Conservation (phyloP, 2,113 vertebrate genomes). For the Rafetus swinhoei region DNA sequence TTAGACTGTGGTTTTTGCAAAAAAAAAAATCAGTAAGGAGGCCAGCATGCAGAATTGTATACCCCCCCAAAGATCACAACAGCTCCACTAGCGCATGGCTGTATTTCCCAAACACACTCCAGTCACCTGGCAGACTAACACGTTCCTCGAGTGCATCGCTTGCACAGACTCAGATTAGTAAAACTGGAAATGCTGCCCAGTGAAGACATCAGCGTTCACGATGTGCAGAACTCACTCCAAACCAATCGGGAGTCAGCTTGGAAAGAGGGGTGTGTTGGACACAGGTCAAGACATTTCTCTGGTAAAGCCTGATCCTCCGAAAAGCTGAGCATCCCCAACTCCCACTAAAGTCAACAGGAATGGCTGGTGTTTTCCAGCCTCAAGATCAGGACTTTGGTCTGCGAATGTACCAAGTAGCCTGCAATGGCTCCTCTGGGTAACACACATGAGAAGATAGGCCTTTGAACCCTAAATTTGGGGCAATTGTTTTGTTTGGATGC, state of each 20-base stretch:
- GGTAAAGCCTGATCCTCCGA: not conserved
- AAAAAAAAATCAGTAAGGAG: no score
- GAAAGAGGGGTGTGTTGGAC: not conserved
- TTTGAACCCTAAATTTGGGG: slow-evolving; percentile 39
- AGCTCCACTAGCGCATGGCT: not conserved
- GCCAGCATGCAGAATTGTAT: not conserved
- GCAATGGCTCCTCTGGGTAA: slow-evolving; percentile 18
- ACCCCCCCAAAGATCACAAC: not conserved
- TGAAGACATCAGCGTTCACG: not conserved
- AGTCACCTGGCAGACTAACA: not conserved
- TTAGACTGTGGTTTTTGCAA: not conserved
- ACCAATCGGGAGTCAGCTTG: not conserved
- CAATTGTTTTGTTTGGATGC: slow-evolving; percentile 25
- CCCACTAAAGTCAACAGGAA: not conserved
- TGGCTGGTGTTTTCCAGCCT: not conserved
- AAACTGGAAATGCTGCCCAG: not conserved
- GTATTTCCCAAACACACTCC: not conserved
- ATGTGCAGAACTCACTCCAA: not conserved
- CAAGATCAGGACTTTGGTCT: accelerated
- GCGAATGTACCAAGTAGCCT: not conserved
- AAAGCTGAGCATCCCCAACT: not conserved
- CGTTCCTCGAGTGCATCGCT: not conserved
- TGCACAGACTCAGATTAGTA: not conserved
- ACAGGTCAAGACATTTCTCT: not conserved
- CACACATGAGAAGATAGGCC: not conserved